Evolutionary conservation across 2,797 vertebrate genomes (phyloP), one percentile per base, ranked within the genome.

Genomic region (Syngnathus rostellatus): DNA sequence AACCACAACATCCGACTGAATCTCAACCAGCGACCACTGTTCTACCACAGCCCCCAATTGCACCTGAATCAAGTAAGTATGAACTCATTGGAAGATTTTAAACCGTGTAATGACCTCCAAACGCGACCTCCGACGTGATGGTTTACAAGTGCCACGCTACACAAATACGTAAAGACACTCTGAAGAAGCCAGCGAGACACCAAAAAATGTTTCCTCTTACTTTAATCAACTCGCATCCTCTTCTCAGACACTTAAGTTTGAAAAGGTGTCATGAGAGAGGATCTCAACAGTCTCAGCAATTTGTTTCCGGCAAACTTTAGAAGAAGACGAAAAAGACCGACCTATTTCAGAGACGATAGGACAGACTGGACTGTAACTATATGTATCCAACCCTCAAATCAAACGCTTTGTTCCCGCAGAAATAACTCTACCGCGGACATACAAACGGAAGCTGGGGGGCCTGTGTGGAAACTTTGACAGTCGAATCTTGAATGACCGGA

Each of bases 391-490:
- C 1, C 59, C 11, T 12, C 2, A 43, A 61, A 61, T 23, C 11
- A 61, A n/a, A 61, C 12, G 11, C 74, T 67, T 2, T 53, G 8
- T 63, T 64, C 59, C 65, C 69, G 31, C 80, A 95, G 94, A 90
- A 54, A 90, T 94, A 68, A 85, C 71, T 61, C 68, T 94, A 39
- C 90, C 93, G 40, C 80, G 71, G 67, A 73, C 80, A 19, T 93
- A 94, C 64, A 85, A 71, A 70, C 77, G 65, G 66, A 90, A 81
- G 69, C 84, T 94, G 0, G 83, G 84, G 40, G 93, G 94, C 19
- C 88, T 94, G 67, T 95, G 94, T 72, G 93, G 93, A 46, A 82
- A 94, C 81, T 94, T 91, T 70, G 93, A 94, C 17, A 82, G 87
- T 8, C 69, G 5, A 16, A 38, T 10, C 0, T 63, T 10, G 65